Percentiles rank a stretch among this genome's conserved stretches.
These are phyloP conservation scores for Apocrypta bakeri DNA, from an alignment of 1,140 invertebrate genomes.

Conservation along the genomic window DNA sequence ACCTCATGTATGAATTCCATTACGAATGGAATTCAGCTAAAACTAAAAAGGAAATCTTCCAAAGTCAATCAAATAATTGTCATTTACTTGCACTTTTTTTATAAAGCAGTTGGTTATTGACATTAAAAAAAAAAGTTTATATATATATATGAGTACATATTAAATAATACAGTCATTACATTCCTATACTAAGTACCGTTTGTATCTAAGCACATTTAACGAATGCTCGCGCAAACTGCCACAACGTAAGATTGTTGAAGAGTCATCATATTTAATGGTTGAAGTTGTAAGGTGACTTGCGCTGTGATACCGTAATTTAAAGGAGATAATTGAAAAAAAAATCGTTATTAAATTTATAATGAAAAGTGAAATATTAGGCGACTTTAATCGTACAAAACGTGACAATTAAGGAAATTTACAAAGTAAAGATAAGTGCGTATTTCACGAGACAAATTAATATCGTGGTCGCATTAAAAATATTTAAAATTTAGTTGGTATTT, in stretches of 20 bases:
- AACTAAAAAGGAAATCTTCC: constrained; percentile 40
- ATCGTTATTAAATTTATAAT: constrained; percentile 23
- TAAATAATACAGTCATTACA: constrained; percentile 43
- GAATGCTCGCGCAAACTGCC: constrained; percentile 39
- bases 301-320: constrained; percentile 43
- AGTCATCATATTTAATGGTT: constrained; percentile 24
- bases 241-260: constrained; percentile 49
- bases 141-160: constrained; percentile 32
- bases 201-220: constrained; percentile 42
- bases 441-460: constrained; percentile 43
- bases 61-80: constrained; percentile 49
- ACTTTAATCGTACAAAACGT: constrained; percentile 45
- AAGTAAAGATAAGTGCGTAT: constrained; percentile 23
- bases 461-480: not conserved
- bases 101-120: constrained; percentile 19
- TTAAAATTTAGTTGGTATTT: not conserved
- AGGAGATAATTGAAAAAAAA: constrained; percentile 16
- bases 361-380: constrained; percentile 18
- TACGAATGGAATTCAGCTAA: constrained; percentile 29
- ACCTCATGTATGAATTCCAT: constrained; percentile 37
- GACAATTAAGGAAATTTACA: constrained; percentile 17
- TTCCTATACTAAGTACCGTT: constrained; percentile 50
- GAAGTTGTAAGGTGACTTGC: constrained; percentile 23
- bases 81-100: constrained; percentile 44
- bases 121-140: constrained; percentile 40